These are phyloP conservation scores for Drosophila mayri DNA, from an alignment of 1,140 invertebrate genomes.

Conservation along the genomic window DNA sequence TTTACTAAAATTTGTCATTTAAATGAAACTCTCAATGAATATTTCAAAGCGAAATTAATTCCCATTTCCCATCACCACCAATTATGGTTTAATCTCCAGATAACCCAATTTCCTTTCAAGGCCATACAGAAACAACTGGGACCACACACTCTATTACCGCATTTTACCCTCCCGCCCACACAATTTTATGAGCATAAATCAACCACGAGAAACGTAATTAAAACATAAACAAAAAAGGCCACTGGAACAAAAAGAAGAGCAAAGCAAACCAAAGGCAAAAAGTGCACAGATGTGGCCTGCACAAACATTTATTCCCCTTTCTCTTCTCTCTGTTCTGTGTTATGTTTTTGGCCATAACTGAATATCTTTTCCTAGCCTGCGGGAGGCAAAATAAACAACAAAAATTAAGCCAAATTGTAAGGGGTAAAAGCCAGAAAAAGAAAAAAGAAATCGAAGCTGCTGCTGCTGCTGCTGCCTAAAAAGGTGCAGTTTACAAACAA, in stretches of 20 bases:
- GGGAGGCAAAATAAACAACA: slow-evolving; percentile 30
- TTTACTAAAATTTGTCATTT: neutral
- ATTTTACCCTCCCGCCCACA: slow-evolving; percentile 16
- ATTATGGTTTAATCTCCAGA: slow-evolving; percentile 19
- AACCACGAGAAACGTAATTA: slow-evolving; percentile 75
- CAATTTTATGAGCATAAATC: slow-evolving; percentile 65
- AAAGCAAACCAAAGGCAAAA: slow-evolving; percentile 63
- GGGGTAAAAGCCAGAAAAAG: slow-evolving; percentile 7
- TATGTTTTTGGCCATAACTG: slow-evolving; percentile 34
- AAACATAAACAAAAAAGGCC: slow-evolving; percentile 72
- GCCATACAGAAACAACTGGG: slow-evolving; percentile 32
- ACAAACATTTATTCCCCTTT: slow-evolving; percentile 39
- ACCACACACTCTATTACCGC: slow-evolving; percentile 34
- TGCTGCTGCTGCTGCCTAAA: neutral
- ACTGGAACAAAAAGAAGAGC: slow-evolving; percentile 26
- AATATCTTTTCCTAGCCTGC: slow-evolving; percentile 51
- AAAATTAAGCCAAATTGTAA: slow-evolving; percentile 39
- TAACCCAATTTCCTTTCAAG: slow-evolving; percentile 44
- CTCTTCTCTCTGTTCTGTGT: slow-evolving; percentile 12
- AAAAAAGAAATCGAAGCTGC: slow-evolving; percentile 3
- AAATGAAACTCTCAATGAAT: neutral
- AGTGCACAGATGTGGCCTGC: slow-evolving; percentile 68
- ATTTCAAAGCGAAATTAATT: neutral
- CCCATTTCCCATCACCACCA: neutral
- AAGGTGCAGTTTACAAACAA: slow-evolving; percentile 33